Evolutionary conservation across 2,888 invertebrate species (phyloP), one percentile per base, ranked within the genome.

Genomic region (Anthophora plumipes): DNA sequence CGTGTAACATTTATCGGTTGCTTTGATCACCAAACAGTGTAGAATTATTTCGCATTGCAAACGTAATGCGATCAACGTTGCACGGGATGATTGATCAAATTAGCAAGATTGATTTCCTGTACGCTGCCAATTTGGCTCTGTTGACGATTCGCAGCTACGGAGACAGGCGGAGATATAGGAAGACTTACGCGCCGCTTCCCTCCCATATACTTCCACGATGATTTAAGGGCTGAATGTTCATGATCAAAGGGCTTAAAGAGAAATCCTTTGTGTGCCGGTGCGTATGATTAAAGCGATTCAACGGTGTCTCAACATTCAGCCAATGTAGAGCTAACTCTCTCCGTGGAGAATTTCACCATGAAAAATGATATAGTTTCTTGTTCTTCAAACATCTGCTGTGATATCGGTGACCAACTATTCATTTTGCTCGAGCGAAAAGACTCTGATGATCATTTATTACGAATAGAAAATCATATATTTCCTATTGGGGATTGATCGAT

Each of bases 191-290:
- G 25, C 5, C n/a, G 37, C 46, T 46, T 66, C 43, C 63, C 57
- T 39, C 20, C 43, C 5, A 46, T 39, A 46, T 71, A 67, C 63
- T 71, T 68, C 60, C 72, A 22, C 43, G 63, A 59, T 66, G 72
- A 72, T 72, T 69, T 69, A 69, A 81, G 52, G 72, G 80, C 67
- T 68, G 59, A 50, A 31, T 75, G 80, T 71, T 59, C 68, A 31
- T 50, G 76, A 80, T 80, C 76, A 66, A 77, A 76, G 72, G 63
- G 68, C 72, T 54, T 37, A 41, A 25, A 55, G 31, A 41, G 70
- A 17, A 69, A 80, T 73, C 80, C 74, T 80, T 61, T 74, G 80
- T 74, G 46, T 39, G 66, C 17, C 43, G 54, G 59, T n/a, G 71
- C 43, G 55, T 60, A 66, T 61, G 66, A 74, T 80, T 66, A 66